phyloP scores from a whole-genome alignment of 2,888 invertebrate genomes.

The Xylota segnis region DNA sequence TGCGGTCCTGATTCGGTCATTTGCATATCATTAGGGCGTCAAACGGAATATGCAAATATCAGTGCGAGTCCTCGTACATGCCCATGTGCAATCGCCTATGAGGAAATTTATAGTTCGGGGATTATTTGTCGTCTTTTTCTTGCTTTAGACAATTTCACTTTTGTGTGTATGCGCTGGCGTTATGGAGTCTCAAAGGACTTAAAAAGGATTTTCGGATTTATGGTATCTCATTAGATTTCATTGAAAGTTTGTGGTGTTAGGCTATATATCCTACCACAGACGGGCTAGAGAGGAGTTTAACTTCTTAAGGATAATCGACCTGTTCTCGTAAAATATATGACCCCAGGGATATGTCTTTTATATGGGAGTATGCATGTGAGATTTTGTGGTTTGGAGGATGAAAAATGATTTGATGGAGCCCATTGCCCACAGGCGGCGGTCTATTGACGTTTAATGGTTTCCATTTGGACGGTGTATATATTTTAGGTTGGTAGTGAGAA shows the following conservation, averaged over 20 bases:
- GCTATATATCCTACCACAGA: not conserved
- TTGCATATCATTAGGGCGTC: conserved; percentile 71
- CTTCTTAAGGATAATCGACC: conserved; percentile 41
- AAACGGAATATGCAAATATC: conserved; percentile 55
- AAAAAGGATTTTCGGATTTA: conserved; percentile 62
- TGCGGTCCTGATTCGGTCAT: conserved; percentile 71
- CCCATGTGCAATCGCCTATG: conserved; percentile 49
- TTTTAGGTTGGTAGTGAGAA: not conserved
- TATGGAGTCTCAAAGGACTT: conserved; percentile 39
- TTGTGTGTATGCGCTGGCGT: conserved; percentile 16
- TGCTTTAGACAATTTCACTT: not conserved
- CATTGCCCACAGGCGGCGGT: not conserved
- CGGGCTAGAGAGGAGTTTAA: conserved; percentile 15
- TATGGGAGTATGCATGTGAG: not conserved
- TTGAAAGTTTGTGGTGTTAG: conserved; percentile 44
- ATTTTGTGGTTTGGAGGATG: conserved; percentile 5
- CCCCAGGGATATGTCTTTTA: conserved; percentile 16
- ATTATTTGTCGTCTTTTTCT: conserved; percentile 35
- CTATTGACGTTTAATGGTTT: conserved; percentile 10
- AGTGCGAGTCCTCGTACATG: conserved; percentile 35
- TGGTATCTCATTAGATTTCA: conserved; percentile 67
- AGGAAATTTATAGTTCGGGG: conserved; percentile 51
- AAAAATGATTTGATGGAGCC: not conserved
- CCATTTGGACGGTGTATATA: not conserved
- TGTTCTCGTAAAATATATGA: conserved; percentile 35